A percentile compares a stretch with the other conserved stretches of the same genome.
These are phyloP conservation scores for Phylloscopus whistleri DNA, from an alignment of 2,113 vertebrate genomes.

Conservation along the genomic window DNA sequence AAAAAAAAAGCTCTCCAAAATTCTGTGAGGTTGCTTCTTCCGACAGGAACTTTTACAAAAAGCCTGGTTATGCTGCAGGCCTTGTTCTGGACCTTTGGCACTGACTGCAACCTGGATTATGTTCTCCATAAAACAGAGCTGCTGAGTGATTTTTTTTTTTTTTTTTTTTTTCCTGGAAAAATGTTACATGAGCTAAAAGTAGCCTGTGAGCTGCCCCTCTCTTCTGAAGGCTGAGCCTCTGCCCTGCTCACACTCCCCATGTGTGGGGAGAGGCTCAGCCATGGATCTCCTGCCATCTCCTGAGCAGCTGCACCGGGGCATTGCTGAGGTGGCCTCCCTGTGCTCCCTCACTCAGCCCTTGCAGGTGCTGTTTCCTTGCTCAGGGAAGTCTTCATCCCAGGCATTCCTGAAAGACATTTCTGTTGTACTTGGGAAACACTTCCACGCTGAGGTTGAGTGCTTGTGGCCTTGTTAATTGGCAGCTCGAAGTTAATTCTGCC, in stretches of 20 bases:
- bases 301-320: neutral
- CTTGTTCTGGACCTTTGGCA: neutral
- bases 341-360: neutral
- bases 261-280: neutral
- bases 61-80: neutral
- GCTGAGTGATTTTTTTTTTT: neutral
- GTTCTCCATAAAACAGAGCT: neutral
- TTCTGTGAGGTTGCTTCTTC: neutral
- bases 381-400: neutral
- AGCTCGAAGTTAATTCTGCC: neutral
- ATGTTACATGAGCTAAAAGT: neutral
- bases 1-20: neutral
- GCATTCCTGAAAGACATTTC: neutral
- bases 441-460: neutral
- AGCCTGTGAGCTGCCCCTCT: neutral
- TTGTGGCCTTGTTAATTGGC: neutral
- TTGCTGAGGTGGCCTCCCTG: too few species aligned
- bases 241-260: accelerated
- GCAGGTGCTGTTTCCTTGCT: accelerated
- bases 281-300: neutral
- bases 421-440: neutral
- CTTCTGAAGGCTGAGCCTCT: neutral
- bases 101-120: neutral
- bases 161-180: neutral
- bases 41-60: neutral